These are phyloP conservation scores for Cebidichthys violaceus DNA, from an alignment of 2,113 vertebrate species.

Conservation along the genomic window DNA sequence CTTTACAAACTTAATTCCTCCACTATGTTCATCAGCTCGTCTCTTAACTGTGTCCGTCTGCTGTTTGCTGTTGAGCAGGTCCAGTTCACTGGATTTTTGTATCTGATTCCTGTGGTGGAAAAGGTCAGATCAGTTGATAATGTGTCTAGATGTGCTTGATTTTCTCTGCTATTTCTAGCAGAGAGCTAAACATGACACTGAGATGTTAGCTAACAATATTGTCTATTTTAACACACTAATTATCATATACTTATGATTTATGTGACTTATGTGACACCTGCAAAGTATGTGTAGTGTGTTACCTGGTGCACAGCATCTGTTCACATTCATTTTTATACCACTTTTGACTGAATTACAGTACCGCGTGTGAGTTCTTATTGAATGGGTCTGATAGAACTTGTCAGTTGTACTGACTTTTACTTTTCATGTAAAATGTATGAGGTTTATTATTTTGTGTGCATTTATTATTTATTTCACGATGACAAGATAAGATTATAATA, in stretches of 20 bases:
- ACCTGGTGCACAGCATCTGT: neutral
- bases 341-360: slow-evolving; percentile 4
- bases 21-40: neutral
- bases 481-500: slow-evolving; percentile 19
- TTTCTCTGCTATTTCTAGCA: neutral
- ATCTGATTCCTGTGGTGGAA: neutral
- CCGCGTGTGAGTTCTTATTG: neutral
- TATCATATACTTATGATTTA: neutral
- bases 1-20: neutral
- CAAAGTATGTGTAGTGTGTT: neutral
- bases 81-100: neutral
- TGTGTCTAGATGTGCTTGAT: neutral
- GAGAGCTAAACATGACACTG: neutral
- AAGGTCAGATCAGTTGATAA: neutral
- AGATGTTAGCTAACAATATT: neutral
- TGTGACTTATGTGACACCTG: neutral
- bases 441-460: slow-evolving; percentile 12
- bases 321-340: neutral
- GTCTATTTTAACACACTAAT: neutral
- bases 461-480: slow-evolving; percentile 58
- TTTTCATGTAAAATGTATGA: neutral
- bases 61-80: no score
- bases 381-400: neutral
- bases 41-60: neutral
- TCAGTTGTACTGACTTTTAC: neutral